These are phyloP conservation scores for Conchocele bisecta DNA, from an alignment of 2,888 invertebrate genomes.

Conservation along the genomic window DNA sequence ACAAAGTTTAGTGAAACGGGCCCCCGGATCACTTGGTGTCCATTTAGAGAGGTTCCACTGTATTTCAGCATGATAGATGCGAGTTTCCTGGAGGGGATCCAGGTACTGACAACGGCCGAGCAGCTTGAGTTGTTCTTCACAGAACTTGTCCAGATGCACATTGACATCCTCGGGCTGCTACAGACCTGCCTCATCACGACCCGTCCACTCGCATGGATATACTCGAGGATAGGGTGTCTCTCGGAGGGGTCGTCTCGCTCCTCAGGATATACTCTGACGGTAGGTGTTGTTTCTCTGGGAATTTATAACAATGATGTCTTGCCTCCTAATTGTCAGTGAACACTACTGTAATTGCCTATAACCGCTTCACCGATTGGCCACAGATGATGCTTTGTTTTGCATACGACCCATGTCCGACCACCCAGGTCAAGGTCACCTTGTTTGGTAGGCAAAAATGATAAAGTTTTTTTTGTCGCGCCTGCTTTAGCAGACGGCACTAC, in stretches of 20 bases:
- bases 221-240: constrained; percentile 65
- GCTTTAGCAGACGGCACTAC: no score
- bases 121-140: constrained; percentile 72
- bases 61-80: constrained; percentile 73
- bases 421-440: no score
- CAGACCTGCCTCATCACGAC: constrained; percentile 69
- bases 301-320: background rate
- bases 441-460: no score
- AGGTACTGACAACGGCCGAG: constrained; percentile 46
- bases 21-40: no score
- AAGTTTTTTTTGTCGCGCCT: no score
- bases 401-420: no score
- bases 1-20: no score
- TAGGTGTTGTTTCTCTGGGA: constrained; percentile 25
- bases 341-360: no score
- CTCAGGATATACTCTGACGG: constrained; percentile 72
- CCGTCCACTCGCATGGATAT: constrained; percentile 68
- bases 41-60: no score
- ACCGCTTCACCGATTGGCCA: no score
- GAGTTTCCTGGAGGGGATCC: constrained; percentile 70
- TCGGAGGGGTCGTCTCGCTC: constrained; percentile 72
- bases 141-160: constrained; percentile 75
- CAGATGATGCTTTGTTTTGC: no score
- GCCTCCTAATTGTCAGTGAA: no score
- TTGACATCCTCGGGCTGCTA: constrained; percentile 68